Evolutionary conservation across 2,888 invertebrate genomes (phyloP), one percentile per base, ranked within the genome.

Genomic region (Nysson spinosus): DNA sequence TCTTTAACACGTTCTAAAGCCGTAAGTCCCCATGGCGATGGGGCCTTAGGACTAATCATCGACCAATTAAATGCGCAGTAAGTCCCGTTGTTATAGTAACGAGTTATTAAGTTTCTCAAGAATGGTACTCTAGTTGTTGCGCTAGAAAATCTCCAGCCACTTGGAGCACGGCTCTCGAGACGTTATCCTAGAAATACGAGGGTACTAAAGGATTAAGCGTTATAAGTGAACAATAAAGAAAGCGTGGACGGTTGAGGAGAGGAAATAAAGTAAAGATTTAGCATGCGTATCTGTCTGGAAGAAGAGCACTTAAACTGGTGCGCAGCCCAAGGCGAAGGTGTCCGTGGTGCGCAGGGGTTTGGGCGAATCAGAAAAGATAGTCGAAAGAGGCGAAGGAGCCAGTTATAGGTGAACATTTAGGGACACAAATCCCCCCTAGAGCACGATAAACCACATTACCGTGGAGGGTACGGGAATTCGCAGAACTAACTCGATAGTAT

Each of bases 381-480:
- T 12, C 17, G 7, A 17, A 46, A 50, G 20, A 20, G 22, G 30
- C 19, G 12, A 62, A 56, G 24, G 43, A 24, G 12, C 34, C 47
- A 20, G 9, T 19, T 7, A n/a, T n/a, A 37, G 16, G 5, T 28
- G 14, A 6, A 24, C 55, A 37, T 58, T 56, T 52, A 55, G 52
- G 43, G 32, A 11, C 20, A 9, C 28, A 44, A 47, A 54, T 56
- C 54, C 39, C 72, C n/a, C 54, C 72, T 34, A 7, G 69, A 37
- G 72, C 12, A 42, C 49, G 56, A 72, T 75, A 76, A 75, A 78
- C 58, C 50, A 61, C 71, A 64, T 78, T 71, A 70, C 32, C 47
- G 65, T 44, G 66, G 65, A 32, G 35, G 54, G 54, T 28, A 26
- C 37, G 56, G 17, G 40, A 50, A 56, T 54, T 60, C 69, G 57